A percentile compares a stretch with the other conserved stretches of the same genome.
Evolutionary conservation across 2,888 invertebrate species (phyloP).

Genomic region (Deroplatys truncata): DNA sequence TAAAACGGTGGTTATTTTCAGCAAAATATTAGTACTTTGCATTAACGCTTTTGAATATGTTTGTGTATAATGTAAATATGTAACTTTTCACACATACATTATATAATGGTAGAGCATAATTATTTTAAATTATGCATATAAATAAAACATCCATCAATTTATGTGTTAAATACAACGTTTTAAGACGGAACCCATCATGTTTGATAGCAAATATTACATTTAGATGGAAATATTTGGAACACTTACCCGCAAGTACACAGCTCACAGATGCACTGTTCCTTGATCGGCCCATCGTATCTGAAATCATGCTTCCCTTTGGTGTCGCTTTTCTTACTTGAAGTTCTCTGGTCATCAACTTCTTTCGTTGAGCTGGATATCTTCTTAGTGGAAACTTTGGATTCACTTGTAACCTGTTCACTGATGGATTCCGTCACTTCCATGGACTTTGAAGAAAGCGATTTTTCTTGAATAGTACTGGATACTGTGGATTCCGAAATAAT

Average conservation of each 20-base stretch:
- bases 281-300: slow-evolving; percentile 37
- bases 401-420: background rate
- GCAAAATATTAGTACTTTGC: too few species aligned
- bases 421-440: background rate
- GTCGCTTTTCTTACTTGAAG: background rate
- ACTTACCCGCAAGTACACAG: slow-evolving; percentile 89
- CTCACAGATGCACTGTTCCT: slow-evolving; percentile 85
- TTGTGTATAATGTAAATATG: too few species aligned
- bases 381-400: background rate
- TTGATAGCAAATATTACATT: too few species aligned
- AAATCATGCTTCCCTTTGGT: background rate
- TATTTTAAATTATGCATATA: too few species aligned
- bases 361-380: background rate
- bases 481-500: background rate
- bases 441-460: background rate
- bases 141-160: too few species aligned
- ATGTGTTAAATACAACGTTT: too few species aligned
- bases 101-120: too few species aligned
- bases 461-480: background rate
- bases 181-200: too few species aligned
- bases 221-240: background rate
- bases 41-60: too few species aligned
- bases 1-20: too few species aligned
- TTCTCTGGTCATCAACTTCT: background rate
- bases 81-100: too few species aligned